Base-by-base conservation (phyloP, 2,113 vertebrate species). In the Syngnathus floridae region DNA sequence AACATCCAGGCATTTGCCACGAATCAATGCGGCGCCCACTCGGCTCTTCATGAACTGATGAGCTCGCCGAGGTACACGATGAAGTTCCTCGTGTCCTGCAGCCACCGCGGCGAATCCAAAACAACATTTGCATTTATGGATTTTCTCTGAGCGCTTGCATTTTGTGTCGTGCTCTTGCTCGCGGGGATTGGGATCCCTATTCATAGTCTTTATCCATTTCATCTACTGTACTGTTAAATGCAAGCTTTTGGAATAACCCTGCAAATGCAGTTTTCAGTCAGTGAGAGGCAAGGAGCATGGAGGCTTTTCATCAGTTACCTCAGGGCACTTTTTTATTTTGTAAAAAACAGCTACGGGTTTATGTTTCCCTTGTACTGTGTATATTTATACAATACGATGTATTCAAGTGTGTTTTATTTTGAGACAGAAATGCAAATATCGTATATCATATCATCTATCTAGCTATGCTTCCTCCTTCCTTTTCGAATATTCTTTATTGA, bases 101-200 rank as follows among this genome's bases (percentile, higher is more conserved):
- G 81, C 71, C 74, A 71, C 73, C 57, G 41, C 58, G 9, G 55
- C 41, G 41, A 69, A 73, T 79, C 69, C 71, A 65, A 72, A 83
- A 70, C 71, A 62, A 26, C 43, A 85, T 87, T 86, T 87, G 82
- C 83, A 88, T 89, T 79, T 85, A 86, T 88, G 67, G 86, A 88
- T 87, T 87, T 83, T 81, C 58, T 67, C 65, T 22, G 2, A 67
- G 73, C 75, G 17, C 65, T 31, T 19, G 57, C 61, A 66, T 66
- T 65, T 76, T 66, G 63, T 82, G 80, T 82, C 79, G 65, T 72
- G 73, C 71, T 80, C 69, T 76, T 60, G 67, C 78, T 82, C 64
- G 22, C 58, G 68, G 78, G 68, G 72, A 78, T 74, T 61, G 62
- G 66, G 77, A 77, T 82, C 71, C 79, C 72, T 85, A 80, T 80